Evolutionary conservation across 1,140 invertebrate genomes (phyloP), one percentile per base, ranked within the genome.

Genomic region (Pantala flavescens): DNA sequence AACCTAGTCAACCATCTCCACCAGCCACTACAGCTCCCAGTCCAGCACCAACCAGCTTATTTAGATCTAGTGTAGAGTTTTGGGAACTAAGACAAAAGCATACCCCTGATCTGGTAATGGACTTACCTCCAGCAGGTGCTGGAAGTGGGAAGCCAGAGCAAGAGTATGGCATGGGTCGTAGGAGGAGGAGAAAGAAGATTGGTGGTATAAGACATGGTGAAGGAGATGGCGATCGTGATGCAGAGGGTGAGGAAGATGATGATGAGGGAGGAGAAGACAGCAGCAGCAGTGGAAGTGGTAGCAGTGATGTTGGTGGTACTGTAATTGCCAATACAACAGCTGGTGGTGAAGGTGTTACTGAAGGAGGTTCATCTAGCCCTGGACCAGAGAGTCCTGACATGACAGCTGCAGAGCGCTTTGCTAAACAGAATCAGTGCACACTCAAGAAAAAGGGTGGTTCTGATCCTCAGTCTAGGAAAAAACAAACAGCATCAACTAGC

Each of bases 71-170:
- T 42, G 23, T 16, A 77, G 82, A 84, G 76, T 81, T 87, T 77
- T 79, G 86, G 77, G 83, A 85, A 75, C 79, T 87, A 82, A 82
- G 85, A 72, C 87, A 84, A 79, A 90, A 90, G 77, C 89, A 91
- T 77, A 91, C 93, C 0, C 94, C 93, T 0, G 94, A 96, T 82
- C 83, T 96, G n/a, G 93, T 96, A 36, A 91, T 95, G 86, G 93
- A 95, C 82, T 83, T 95, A 71, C 93, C 93, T 11, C 78, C 89
- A 2, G 81, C 83, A 5, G 82, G 78, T 19, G 79, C 79, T 43
- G 78, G 76, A 77, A 78, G 77, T 71, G 77, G 75, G 43, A 80
- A 82, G 74, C 43, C 43, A n/a, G 36, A 74, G 42, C 73, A 42
- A n/a, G 24, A 75, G 74, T 77, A 72, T 28, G 70, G 73, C 43